Conservation (phyloP, 2,888 invertebrate genomes). For the Sicus ferrugineus region DNA sequence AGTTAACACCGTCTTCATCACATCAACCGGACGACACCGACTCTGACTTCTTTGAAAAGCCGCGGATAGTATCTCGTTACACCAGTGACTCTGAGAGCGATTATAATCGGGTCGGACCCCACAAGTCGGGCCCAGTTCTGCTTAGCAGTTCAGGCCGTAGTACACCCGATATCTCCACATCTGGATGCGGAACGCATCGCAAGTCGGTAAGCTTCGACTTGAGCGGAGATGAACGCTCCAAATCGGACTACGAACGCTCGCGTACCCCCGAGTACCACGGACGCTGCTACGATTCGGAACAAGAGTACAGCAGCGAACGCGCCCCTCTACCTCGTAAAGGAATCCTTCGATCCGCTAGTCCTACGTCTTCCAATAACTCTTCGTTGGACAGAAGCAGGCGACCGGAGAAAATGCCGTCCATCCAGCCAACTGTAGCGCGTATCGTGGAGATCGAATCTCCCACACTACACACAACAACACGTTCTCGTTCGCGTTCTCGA, state of each 20-base stretch:
- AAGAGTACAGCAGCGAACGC: constrained; percentile 50
- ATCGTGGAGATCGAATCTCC: constrained; percentile 61
- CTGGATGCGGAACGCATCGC: constrained; percentile 52
- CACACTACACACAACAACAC: constrained; percentile 51
- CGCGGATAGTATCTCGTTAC: constrained; percentile 44
- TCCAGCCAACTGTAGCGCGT: constrained; percentile 59
- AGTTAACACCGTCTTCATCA: constrained; percentile 41
- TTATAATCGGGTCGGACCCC: constrained; percentile 46
- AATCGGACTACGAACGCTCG: constrained; percentile 60
- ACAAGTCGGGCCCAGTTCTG: constrained; percentile 25
- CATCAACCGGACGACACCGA: constrained; percentile 53
- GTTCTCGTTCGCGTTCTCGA: constrained; percentile 9
- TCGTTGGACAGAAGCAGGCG: constrained; percentile 51
- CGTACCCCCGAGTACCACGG: constrained; percentile 44
- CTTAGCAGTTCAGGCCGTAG: constrained; percentile 57
- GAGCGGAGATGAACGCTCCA: constrained; percentile 62
- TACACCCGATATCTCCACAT: constrained; percentile 52
- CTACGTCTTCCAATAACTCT: constrained; percentile 57
- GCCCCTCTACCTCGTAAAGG: constrained; percentile 57
- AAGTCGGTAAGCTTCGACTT: constrained; percentile 65
- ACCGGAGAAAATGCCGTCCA: constrained; percentile 52
- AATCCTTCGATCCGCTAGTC: constrained; percentile 62
- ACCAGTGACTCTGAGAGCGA: constrained; percentile 62
- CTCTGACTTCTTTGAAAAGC: constrained; percentile 53
- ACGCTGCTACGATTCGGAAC: constrained; percentile 61